These are phyloP conservation scores for Chaunax sp. DNA, from an alignment of 2,797 vertebrate genomes.

Conservation along the genomic window DNA sequence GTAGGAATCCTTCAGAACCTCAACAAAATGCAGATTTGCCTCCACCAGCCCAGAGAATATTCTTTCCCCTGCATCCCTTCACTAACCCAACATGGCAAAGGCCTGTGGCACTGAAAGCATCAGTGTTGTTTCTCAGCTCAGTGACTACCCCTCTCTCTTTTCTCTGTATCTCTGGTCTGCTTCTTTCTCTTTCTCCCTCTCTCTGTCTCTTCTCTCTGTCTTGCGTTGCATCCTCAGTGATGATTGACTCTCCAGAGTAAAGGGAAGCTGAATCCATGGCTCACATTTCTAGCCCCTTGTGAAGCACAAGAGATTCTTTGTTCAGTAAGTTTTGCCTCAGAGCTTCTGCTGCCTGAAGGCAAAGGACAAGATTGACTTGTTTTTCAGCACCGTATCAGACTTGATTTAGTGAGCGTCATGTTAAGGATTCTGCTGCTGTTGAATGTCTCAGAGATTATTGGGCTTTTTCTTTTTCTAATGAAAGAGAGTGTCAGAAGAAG, in stretches of 20 bases:
- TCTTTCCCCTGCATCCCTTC: conserved; percentile 55
- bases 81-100: conserved; percentile 59
- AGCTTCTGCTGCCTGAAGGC: conserved; percentile 71
- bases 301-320: conserved; percentile 82
- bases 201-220: conserved; percentile 46
- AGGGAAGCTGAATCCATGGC: conserved; percentile 73
- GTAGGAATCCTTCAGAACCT: conserved; percentile 65
- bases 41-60: conserved; percentile 50
- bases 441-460: conserved; percentile 37
- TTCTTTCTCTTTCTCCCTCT: conserved; percentile 23
- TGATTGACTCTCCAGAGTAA: conserved; percentile 83
- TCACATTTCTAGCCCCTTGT: conserved; percentile 81
- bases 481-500: conserved; percentile 36
- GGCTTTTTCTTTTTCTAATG: conserved; percentile 42
- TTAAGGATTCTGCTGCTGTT: conserved; percentile 52
- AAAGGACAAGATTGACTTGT: conserved; percentile 71
- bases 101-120: conserved; percentile 62
- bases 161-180: conserved; percentile 39
- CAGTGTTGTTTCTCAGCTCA: conserved; percentile 48
- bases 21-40: conserved; percentile 66
- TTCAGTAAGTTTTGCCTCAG: conserved; percentile 76
- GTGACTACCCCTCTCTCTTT: conserved; percentile 27
- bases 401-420: conserved; percentile 73
- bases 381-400: conserved; percentile 79
- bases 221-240: conserved; percentile 72